Evolutionary conservation across 1,140 invertebrate genomes (phyloP).

Genomic region (Thaumetopoea pityocampa): DNA sequence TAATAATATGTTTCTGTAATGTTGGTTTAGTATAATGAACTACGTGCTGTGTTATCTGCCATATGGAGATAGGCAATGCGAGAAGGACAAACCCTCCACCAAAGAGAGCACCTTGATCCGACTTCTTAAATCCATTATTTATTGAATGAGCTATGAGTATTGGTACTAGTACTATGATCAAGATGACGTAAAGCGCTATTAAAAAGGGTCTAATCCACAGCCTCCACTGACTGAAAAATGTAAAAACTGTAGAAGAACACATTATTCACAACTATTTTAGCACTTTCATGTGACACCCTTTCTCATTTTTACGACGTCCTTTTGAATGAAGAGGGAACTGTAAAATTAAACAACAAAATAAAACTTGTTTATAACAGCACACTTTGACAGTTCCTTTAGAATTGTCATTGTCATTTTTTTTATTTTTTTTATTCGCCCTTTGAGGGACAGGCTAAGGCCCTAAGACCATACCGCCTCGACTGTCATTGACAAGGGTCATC

Average conservation of each 20-base stretch:
- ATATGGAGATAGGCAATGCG: slow-evolving; percentile 93
- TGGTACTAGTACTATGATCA: slow-evolving; percentile 90
- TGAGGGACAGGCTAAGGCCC: no score
- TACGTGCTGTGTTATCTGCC: slow-evolving; percentile 95
- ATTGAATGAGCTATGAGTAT: slow-evolving; percentile 84
- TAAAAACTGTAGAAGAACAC: slow-evolving; percentile 45
- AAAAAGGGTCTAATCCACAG: slow-evolving; percentile 92
- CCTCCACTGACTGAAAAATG: slow-evolving; percentile 85
- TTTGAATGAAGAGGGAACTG: no score
- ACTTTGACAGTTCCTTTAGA: no score
- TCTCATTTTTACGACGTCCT: no score
- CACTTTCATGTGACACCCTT: slow-evolving; percentile 9
- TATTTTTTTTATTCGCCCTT: no score
- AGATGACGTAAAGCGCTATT: slow-evolving; percentile 85
- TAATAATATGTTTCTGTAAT: slow-evolving; percentile 95
- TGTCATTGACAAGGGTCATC: no score
- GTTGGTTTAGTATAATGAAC: slow-evolving; percentile 95
- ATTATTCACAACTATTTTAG: slow-evolving; percentile 25
- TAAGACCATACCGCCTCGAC: no score
- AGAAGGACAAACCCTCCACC: slow-evolving; percentile 94
- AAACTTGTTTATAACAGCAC: no score
- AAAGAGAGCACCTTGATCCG: slow-evolving; percentile 87
- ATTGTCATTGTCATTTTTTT: no score
- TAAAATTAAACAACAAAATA: no score
- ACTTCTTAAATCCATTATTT: slow-evolving; percentile 81